A percentile compares a stretch with the other conserved stretches of the same genome.
These are phyloP conservation scores for Sebastes dallii DNA, from an alignment of 2,797 vertebrate genomes.

Conservation along the genomic window DNA sequence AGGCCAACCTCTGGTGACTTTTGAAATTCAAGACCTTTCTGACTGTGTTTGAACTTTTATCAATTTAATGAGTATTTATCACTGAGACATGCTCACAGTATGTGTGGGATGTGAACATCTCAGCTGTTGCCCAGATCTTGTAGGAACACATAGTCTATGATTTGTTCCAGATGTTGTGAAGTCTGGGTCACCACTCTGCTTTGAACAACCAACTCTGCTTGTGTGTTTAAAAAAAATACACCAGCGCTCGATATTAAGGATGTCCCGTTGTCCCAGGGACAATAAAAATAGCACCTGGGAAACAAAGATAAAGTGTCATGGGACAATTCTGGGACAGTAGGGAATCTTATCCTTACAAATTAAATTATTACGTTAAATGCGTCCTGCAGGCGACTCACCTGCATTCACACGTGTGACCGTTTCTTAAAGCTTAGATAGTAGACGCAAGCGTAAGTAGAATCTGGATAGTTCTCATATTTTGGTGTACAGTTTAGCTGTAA, in stretches of 20 bases:
- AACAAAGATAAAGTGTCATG: too few species aligned
- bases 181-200: conserved; percentile 6
- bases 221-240: background rate
- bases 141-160: background rate
- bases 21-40: background rate
- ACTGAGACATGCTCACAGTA: conserved; percentile 26
- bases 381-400: too few species aligned
- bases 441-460: too few species aligned
- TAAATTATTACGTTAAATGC: too few species aligned
- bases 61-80: conserved; percentile 8
- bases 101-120: conserved; percentile 51
- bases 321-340: too few species aligned
- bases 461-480: too few species aligned
- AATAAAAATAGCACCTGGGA: too few species aligned
- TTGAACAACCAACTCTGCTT: background rate
- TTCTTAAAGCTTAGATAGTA: too few species aligned
- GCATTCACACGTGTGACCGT: too few species aligned
- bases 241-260: background rate
- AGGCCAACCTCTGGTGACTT: background rate
- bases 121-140: conserved; percentile 13
- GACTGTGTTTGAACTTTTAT: background rate
- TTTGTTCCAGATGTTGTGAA: conserved; percentile 47
- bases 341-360: too few species aligned
- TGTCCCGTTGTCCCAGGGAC: background rate
- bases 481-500: too few species aligned